Evolutionary conservation across 1,140 invertebrate species (phyloP).

Genomic region (Heliconius melpomene): DNA sequence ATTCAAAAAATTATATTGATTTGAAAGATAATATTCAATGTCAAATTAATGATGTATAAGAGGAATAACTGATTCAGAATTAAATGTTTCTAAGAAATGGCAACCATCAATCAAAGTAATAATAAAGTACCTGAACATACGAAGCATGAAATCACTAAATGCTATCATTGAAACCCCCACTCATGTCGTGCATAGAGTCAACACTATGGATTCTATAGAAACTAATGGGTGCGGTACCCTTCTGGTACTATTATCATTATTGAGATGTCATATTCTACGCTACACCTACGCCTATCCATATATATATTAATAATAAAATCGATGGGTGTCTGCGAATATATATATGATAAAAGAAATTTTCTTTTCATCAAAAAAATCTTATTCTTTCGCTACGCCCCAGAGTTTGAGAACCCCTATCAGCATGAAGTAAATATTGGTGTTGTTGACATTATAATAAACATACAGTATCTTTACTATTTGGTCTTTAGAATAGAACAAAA

Average conservation of each 20-base stretch:
- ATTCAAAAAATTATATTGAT: not conserved
- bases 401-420: too few species aligned
- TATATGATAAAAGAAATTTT: too few species aligned
- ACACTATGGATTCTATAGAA: constrained; percentile 19
- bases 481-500: too few species aligned
- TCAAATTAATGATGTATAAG: not conserved
- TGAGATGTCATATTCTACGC: not conserved
- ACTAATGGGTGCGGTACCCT: not conserved
- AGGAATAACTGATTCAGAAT: not conserved
- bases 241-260: not conserved
- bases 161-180: constrained; percentile 14
- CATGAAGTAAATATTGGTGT: too few species aligned
- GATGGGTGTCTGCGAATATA: too few species aligned
- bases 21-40: not conserved
- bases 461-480: too few species aligned
- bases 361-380: too few species aligned
- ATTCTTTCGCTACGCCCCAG: too few species aligned
- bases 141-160: constrained; percentile 34
- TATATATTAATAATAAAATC: too few species aligned
- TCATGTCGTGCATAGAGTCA: constrained; percentile 7
- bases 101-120: constrained; percentile 3
- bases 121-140: constrained; percentile 4
- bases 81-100: constrained; percentile 16
- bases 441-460: too few species aligned
- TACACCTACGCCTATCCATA: not conserved